Evolutionary conservation across 2,113 vertebrate genomes (phyloP).

Genomic region (Oxyura jamaicensis): DNA sequence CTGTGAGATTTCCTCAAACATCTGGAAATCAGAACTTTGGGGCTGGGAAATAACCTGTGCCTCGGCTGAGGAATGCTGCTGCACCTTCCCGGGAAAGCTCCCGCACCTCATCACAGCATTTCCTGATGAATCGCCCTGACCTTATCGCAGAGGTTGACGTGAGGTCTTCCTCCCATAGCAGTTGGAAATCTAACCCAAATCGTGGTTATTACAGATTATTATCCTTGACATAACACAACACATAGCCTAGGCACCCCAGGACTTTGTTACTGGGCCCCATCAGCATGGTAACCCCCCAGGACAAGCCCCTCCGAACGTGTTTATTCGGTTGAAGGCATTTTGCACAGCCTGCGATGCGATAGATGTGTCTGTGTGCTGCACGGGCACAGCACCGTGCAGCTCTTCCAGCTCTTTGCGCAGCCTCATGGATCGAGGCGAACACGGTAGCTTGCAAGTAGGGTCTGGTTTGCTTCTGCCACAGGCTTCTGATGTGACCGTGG

Average conservation of each 20-base stretch:
- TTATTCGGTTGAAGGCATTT: not conserved
- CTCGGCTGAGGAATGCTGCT: slow-evolving; percentile 28
- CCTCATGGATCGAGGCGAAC: rapidly evolving
- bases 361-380: not conserved
- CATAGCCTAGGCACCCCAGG: not conserved
- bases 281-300: not conserved
- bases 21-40: slow-evolving; percentile 52
- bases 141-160: not conserved
- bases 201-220: slow-evolving; percentile 61
- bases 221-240: not conserved
- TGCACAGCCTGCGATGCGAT: not conserved
- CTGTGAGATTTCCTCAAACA: not conserved
- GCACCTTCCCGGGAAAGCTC: not conserved
- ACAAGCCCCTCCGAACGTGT: not conserved
- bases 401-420: not conserved
- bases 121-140: not conserved
- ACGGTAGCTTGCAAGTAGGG: not conserved
- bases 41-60: slow-evolving; percentile 42
- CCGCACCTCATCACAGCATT: slow-evolving; percentile 44
- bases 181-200: slow-evolving; percentile 62
- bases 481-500: not conserved
- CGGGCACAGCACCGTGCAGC: not conserved
- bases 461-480: not conserved
- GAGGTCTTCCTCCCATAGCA: slow-evolving; percentile 19
- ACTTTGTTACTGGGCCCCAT: not conserved